phyloP scores from a whole-genome alignment of 1,140 invertebrate genomes.

The Drosophila varians region DNA sequence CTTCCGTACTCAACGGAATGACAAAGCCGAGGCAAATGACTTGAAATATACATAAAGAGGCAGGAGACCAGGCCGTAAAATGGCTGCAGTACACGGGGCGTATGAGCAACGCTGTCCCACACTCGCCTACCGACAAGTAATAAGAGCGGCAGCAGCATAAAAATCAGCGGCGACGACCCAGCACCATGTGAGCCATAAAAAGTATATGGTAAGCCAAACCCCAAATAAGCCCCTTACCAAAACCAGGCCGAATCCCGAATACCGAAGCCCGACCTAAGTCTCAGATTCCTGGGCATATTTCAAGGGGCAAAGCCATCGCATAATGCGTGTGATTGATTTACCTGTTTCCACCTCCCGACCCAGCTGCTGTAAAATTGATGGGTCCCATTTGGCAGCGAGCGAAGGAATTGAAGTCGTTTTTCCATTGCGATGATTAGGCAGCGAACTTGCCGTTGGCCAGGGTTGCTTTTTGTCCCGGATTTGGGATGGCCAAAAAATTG shows the following conservation, averaged over 20 bases:
- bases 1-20: constrained; percentile 46
- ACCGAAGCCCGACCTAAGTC: constrained; percentile 6
- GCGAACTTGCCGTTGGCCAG: constrained; percentile 7
- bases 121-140: constrained; percentile 69
- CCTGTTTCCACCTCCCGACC: constrained; percentile 54
- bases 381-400: constrained; percentile 56
- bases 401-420: constrained; percentile 44
- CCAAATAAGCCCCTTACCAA: constrained; percentile 37
- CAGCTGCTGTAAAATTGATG: constrained; percentile 65
- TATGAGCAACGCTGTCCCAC: constrained; percentile 50
- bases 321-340: constrained; percentile 78
- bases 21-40: constrained; percentile 71
- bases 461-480: background rate
- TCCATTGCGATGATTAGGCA: constrained; percentile 38
- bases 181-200: constrained; percentile 67
- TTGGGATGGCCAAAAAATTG: background rate
- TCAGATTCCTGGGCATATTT: constrained; percentile 39
- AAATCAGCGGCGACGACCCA: constrained; percentile 51
- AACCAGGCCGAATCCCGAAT: constrained; percentile 2
- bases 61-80: constrained; percentile 55
- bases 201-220: constrained; percentile 54
- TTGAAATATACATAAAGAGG: constrained; percentile 59
- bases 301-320: constrained; percentile 59
- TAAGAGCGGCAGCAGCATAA: constrained; percentile 67
- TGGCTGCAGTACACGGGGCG: constrained; percentile 55